Evolutionary conservation across 2,888 invertebrate genomes (phyloP), one percentile per base, ranked within the genome.

Genomic region (Drosophila histrio): DNA sequence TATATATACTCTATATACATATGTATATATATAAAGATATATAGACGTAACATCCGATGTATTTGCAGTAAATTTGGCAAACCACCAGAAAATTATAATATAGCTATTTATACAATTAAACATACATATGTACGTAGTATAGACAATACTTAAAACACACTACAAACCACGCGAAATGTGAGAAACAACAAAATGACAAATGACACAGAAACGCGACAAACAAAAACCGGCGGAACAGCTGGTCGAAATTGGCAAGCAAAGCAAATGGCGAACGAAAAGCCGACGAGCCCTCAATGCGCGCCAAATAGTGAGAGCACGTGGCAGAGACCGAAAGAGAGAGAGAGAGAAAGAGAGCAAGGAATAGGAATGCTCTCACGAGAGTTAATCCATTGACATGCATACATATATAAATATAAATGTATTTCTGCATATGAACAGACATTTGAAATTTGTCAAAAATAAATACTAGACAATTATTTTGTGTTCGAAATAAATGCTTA

Each of bases 221-320:
- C 43, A 39, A 46, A 66, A 50, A 41, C 57, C 69, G 69, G 68
- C 68, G 53, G 47, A 69, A 65, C 83, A 87, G 81, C 87, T 84
- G 83, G 17, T 53, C 64, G 56, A 71, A 76, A 19, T 65, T 54
- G 50, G 59, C 70, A 66, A 72, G 53, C 87, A 71, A 72, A 78
- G 67, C 79, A 72, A 59, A 77, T 38, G 26, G n/a, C 39, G 36
- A 34, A 44, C 32, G 13, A 56, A 70, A 60, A 44, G 11, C 46
- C 59, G 73, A 77, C 77, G 64, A 72, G 62, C 74, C 70, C 65
- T 63, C 64, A 54, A 30, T 47, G 28, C 28, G 32, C 36, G 62
- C 39, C 36, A 43, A 19, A 26, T 21, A 46, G 26, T n/a, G n/a
- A 26, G 24, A 56, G 39, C 46, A 34, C 22, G 24, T 34, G 13